Evolutionary conservation across 2,888 invertebrate genomes (phyloP).

Genomic region (Bimastos eiseni): DNA sequence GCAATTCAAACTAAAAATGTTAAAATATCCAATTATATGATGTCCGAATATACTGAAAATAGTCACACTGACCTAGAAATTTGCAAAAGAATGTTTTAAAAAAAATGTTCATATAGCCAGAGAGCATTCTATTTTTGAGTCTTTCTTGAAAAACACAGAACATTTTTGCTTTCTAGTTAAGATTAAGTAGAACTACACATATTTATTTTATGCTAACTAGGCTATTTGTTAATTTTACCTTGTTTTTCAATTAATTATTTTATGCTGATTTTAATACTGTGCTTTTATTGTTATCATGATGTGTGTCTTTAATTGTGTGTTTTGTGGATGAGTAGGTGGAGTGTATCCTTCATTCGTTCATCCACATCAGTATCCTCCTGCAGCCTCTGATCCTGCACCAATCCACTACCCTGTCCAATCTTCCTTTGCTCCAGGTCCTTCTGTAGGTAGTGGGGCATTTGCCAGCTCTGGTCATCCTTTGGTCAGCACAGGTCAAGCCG

Average conservation of each 20-base stretch:
- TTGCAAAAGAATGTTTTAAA: too few relatives aligned
- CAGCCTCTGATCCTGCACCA: background rate
- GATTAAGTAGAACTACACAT: too few relatives aligned
- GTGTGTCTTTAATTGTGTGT: background rate
- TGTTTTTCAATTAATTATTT: background rate
- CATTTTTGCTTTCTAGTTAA: too few relatives aligned
- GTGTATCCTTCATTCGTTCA: background rate
- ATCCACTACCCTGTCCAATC: background rate
- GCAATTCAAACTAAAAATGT: too few relatives aligned
- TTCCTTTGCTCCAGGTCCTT: conserved; percentile 4
- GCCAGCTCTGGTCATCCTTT: background rate
- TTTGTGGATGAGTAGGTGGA: background rate
- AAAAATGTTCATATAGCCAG: too few relatives aligned
- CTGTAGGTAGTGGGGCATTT: background rate
- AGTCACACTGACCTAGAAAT: too few relatives aligned
- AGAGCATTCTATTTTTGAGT: too few relatives aligned
- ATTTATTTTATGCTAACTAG: too few relatives aligned
- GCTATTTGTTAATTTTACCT: background rate
- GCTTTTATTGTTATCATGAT: background rate
- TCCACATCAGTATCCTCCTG: background rate
- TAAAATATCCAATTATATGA: too few relatives aligned
- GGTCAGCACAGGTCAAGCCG: background rate
- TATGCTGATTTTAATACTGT: background rate
- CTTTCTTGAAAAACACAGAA: too few relatives aligned
- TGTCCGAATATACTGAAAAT: too few relatives aligned